Base-by-base conservation (phyloP, 2,888 invertebrate species). In the Microplitis deprimator region DNA sequence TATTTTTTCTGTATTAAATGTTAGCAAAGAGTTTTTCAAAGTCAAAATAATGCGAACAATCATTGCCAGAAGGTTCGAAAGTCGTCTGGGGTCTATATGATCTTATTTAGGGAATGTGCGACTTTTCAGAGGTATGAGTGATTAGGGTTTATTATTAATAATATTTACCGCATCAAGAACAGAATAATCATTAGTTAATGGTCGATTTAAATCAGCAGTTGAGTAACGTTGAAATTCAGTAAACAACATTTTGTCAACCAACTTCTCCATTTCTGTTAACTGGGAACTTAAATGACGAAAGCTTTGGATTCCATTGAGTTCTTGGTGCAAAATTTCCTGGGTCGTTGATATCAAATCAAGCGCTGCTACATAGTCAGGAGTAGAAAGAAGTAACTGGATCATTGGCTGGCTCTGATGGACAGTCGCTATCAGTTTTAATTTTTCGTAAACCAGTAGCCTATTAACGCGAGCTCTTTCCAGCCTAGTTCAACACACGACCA, bases 401-500 rank as follows among this genome's bases (percentile, higher is more conserved):
- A 97, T 98, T 1, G 98, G 97, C 89, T 99, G 99, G 17, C 99
- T 98, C 91, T 99, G 98, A 89, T 98, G 95, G 7, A 99, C 97
- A 4, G 97, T 98, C 6, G 96, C 94, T 95, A 99, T 98, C 77
- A 98, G 91, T 87, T 96, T 96, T 68, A 98, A 90, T 84, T 95
- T 93, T 83, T 95, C 94, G 86, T 94, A 91, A 1, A 95, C 92
- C 87, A 92, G 91, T 70, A 92, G 90, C 77, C 94, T 91, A 88
- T 95, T 95, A 65, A 92, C 91, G 80, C 93, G 92, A 1, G 93
- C 92, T 85, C 93, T 92, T 39, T 94, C 94, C 79, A 93, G 91
- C 62, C 93, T 94, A 29, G 29, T 29, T 29, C 4, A 29, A 29
- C 29, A 29, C 4, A 29, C 29, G 4, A 29, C 4, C 29, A 29